These are phyloP conservation scores for Ligdia adustata DNA, from an alignment of 2,888 invertebrate genomes.

Conservation along the genomic window DNA sequence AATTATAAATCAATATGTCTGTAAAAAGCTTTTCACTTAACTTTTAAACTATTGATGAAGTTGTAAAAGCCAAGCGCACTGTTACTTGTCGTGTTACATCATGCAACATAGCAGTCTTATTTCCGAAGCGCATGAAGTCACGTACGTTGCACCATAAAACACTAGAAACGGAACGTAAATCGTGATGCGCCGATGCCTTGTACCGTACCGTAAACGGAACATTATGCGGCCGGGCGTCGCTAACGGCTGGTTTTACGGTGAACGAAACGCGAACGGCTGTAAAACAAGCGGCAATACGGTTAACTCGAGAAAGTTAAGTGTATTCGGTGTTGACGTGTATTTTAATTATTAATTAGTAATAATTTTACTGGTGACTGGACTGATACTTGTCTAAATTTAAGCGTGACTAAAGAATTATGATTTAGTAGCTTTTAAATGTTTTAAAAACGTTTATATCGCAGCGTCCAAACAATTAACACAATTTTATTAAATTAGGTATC, in stretches of 20 bases:
- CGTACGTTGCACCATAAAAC: slow-evolving; percentile 27
- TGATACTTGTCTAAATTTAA: too few relatives aligned
- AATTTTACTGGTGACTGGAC: too few relatives aligned
- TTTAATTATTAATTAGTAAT: too few relatives aligned
- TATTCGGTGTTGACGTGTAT: too few relatives aligned
- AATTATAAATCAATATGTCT: too few relatives aligned
- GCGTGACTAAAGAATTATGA: too few relatives aligned
- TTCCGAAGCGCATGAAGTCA: slow-evolving; percentile 20
- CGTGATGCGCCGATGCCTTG: slow-evolving; percentile 13
- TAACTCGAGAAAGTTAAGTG: too few relatives aligned
- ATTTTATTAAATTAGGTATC: too few relatives aligned
- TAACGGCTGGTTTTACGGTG: slow-evolving; percentile 35
- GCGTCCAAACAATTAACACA: too few relatives aligned
- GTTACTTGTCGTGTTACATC: slow-evolving; percentile 4
- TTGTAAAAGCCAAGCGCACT: slow-evolving; percentile 1
- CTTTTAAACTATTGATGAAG: not conserved
- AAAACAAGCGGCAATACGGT: slow-evolving; percentile 35
- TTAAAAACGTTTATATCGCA: too few relatives aligned
- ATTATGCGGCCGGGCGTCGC: slow-evolving; percentile 29
- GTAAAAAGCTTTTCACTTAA: not conserved
- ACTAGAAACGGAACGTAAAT: slow-evolving; percentile 29
- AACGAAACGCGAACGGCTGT: slow-evolving; percentile 33
- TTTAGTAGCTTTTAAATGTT: too few relatives aligned
- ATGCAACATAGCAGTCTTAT: slow-evolving; percentile 19
- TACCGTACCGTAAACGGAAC: slow-evolving; percentile 33